phyloP scores from a whole-genome alignment of 2,113 vertebrate species.

The Leucopsar rothschildi region DNA sequence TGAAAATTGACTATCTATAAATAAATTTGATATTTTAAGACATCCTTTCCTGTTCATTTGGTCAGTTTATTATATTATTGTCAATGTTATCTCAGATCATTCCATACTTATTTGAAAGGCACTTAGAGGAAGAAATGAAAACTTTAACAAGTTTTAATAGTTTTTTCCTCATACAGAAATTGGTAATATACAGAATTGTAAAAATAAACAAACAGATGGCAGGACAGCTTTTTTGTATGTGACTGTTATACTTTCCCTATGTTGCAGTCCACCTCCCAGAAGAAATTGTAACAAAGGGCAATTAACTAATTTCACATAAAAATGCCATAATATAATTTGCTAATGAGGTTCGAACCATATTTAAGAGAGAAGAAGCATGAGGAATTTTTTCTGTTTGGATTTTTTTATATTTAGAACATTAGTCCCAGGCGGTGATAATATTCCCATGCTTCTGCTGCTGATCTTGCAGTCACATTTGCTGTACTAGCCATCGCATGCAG shows the following conservation, averaged over 20 bases:
- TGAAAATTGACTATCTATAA: constrained; percentile 15
- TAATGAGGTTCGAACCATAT: background rate
- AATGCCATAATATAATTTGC: background rate
- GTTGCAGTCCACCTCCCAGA: background rate
- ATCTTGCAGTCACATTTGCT: background rate
- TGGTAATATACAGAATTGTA: background rate
- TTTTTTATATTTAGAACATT: background rate
- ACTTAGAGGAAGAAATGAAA: background rate
- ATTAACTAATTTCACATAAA: constrained; percentile 11
- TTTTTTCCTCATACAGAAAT: background rate
- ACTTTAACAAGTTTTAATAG: background rate
- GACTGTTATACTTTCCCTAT: background rate
- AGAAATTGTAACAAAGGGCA: background rate
- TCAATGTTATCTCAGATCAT: background rate
- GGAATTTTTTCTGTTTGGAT: background rate
- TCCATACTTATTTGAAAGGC: background rate
- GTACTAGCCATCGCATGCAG: fast-evolving
- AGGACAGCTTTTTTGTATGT: background rate
- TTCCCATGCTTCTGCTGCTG: background rate
- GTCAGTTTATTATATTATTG: background rate
- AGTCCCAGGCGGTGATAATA: background rate
- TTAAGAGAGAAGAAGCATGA: background rate
- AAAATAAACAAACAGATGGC: constrained; percentile 31
- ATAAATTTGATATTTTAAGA: constrained; percentile 14
- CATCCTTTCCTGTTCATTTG: background rate